Base-by-base conservation (phyloP, 2,888 invertebrate species). In the Caenorhabditis doughertyi region DNA sequence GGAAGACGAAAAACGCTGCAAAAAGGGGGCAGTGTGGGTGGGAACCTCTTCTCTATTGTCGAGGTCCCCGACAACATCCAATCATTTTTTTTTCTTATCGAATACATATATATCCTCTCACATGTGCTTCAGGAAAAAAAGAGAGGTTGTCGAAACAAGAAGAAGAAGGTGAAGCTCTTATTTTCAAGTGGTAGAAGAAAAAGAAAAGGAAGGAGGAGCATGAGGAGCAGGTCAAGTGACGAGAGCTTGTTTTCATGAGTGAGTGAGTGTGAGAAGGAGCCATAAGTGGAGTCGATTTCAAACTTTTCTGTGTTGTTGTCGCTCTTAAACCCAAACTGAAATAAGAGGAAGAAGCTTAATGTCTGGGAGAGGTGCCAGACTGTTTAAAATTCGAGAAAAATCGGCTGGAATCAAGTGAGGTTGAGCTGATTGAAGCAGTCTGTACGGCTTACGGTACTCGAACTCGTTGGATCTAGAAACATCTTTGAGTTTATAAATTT, bases 201-300 rank as follows among this genome's bases (percentile, higher is more conserved):
- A 32, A 64, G 42, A 35, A 39, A 70, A 53, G 51, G 56, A 65
- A 56, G 70, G 64, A 70, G 70, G 62, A 60, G 56, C 25, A 60
- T 44, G 47, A 71, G 71, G 71, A 79, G 77, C 70, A 79, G 77
- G 76, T 76, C 76, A 76, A 67, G 76, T 68, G 76, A 76, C 76
- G 76, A 56, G 65, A 53, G 62, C 49, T 67, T 76, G 67, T 76
- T 76, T 76, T 68, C 60, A 60, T 58, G 60, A 67, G 74, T 47
- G 49, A 56, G 44, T 67, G 68, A 68, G 68, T 55, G 68, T 55
- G 39, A 74, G 60, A 58, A 74, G 73, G 53, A 64, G 73, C 53
- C 73, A 73, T 64, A 62, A 65, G 74, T 64, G 56, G 74, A 58
- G 56, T 64, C 73, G 73, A 74, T 74, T 74, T 39, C 39, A 39